phyloP scores from a whole-genome alignment of 2,797 vertebrate genomes.

The Mormyrops boulengeri region DNA sequence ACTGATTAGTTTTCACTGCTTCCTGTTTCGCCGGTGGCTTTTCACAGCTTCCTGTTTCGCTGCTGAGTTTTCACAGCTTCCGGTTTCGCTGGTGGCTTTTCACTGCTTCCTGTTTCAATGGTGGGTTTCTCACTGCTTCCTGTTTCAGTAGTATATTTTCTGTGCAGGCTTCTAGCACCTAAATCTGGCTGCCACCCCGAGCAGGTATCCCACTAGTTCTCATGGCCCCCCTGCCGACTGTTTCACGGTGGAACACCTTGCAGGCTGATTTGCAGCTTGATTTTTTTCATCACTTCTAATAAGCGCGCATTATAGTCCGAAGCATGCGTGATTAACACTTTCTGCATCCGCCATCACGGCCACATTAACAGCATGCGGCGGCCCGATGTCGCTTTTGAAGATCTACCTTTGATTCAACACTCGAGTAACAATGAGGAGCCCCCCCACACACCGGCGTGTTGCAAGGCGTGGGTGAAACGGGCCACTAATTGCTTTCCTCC shows the following conservation, averaged over 20 bases:
- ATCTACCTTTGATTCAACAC: neutral
- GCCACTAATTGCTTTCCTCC: neutral
- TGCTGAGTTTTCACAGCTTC: neutral
- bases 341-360: neutral
- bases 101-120: neutral
- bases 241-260: neutral
- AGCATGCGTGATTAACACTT: neutral
- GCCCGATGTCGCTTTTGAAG: neutral
- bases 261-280: neutral
- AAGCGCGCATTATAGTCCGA: neutral
- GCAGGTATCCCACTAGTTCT: neutral
- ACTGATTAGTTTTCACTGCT: neutral
- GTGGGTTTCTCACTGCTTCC: neutral
- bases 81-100: neutral
- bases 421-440: neutral
- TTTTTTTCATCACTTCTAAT: neutral
- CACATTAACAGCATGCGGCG: neutral
- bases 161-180: neutral
- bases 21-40: neutral
- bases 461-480: neutral
- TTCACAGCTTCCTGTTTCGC: neutral
- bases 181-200: neutral
- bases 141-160: neutral
- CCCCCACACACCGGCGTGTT: neutral
- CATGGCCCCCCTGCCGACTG: neutral